Percentiles rank a stretch among this genome's conserved stretches.
phyloP scores from a whole-genome alignment of 1,140 invertebrate genomes.

The Bradysia coprophila region DNA sequence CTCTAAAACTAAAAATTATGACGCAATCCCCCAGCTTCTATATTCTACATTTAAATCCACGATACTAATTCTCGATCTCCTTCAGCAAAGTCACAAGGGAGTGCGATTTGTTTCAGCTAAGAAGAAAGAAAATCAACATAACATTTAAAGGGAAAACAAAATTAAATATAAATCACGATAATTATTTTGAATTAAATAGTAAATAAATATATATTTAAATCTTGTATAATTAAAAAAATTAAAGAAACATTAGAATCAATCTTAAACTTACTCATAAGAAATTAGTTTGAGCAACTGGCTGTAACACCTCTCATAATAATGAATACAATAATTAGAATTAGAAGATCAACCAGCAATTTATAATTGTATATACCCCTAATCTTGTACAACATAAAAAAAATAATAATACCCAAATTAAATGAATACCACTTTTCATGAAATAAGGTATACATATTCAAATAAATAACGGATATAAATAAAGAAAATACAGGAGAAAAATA shows the following conservation, averaged over 20 bases:
- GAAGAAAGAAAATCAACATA: constrained; percentile 33
- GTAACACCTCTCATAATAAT: constrained; percentile 37
- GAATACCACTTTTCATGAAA: constrained; percentile 17
- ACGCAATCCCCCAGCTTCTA: constrained; percentile 38
- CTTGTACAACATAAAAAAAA: constrained; percentile 32
- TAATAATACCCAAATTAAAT: constrained; percentile 24
- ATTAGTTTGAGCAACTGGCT: constrained; percentile 41
- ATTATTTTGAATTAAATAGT: constrained; percentile 21
- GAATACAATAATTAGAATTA: constrained; percentile 49
- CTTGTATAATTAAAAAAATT: constrained; percentile 24
- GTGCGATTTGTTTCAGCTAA: constrained; percentile 53
- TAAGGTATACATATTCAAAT: constrained; percentile 30
- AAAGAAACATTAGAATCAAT: constrained; percentile 31
- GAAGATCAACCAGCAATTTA: constrained; percentile 39
- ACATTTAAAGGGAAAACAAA: constrained; percentile 27
- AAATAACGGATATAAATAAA: constrained; percentile 32
- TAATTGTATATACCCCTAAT: constrained; percentile 33
- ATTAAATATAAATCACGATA: constrained; percentile 29
- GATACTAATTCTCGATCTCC: constrained; percentile 55
- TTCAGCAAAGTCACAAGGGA: constrained; percentile 61
- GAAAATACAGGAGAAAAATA: constrained; percentile 34
- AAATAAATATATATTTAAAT: constrained; percentile 21
- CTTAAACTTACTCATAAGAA: constrained; percentile 43
- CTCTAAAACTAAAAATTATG: constrained; percentile 58
- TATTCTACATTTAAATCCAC: constrained; percentile 57